Conservation (phyloP, 2,888 invertebrate species). For the Eurytoma adleriae region DNA sequence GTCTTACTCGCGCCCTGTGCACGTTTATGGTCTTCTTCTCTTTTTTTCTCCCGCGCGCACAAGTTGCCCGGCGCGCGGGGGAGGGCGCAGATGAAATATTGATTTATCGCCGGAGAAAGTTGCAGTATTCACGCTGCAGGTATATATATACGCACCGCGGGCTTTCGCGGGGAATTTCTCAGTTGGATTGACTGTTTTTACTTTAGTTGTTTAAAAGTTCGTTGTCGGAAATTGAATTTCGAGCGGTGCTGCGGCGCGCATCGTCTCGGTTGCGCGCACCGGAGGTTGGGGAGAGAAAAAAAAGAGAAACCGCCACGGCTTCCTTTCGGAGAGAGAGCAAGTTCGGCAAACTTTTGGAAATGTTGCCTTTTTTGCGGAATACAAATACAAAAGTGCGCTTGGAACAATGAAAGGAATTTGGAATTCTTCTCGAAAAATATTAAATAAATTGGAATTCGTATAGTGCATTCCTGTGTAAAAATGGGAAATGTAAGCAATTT, state of each 20-base stretch:
- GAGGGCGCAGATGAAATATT: slow-evolving; percentile 37
- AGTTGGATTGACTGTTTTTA: slow-evolving; percentile 24
- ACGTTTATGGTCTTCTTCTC: slow-evolving; percentile 1
- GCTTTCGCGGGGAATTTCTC: slow-evolving; percentile 21
- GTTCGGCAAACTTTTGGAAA: neutral
- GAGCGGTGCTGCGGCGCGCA: no score
- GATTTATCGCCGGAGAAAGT: slow-evolving; percentile 31
- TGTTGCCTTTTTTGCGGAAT: no score
- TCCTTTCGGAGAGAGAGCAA: neutral
- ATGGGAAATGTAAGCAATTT: no score
- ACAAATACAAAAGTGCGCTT: no score
- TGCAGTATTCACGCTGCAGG: slow-evolving; percentile 21
- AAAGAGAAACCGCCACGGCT: neutral
- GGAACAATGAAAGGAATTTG: no score
- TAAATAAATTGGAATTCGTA: no score
- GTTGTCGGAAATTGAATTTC: slow-evolving; percentile 23
- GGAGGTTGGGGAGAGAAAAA: neutral
- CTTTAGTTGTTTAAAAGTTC: slow-evolving; percentile 34
- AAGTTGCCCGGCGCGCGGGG: neutral
- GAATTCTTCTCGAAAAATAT: no score
- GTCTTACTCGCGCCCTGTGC: neutral
- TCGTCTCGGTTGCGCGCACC: neutral
- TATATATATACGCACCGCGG: neutral
- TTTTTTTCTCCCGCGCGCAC: neutral
- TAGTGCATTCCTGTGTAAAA: no score